Percentiles rank a stretch among this genome's conserved stretches.
Evolutionary conservation across 23 tunicate species (phyloP).

Genomic region (Diplosoma virens): DNA sequence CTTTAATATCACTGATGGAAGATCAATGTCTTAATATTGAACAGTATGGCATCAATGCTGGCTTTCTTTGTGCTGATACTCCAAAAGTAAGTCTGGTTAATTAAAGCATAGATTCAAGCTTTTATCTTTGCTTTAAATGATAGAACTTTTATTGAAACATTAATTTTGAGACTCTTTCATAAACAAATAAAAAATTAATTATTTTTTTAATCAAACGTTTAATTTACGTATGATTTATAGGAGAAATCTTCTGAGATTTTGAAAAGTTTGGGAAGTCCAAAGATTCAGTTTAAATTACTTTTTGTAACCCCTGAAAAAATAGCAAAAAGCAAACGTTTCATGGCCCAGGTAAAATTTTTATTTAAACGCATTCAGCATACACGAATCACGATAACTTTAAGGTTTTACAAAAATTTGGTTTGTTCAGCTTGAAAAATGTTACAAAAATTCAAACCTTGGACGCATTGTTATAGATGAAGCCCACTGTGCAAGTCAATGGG

Average conservation of each 20-base stretch:
- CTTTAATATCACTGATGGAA: slow-evolving; percentile 75
- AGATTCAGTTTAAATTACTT: slow-evolving; percentile 42
- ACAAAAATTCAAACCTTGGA: slow-evolving; percentile 51
- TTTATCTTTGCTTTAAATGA: no score
- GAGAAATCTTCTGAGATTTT: slow-evolving; percentile 22
- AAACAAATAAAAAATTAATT: no score
- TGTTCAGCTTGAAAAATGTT: slow-evolving; percentile 73
- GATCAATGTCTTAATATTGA: slow-evolving; percentile 59
- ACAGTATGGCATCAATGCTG: slow-evolving; percentile 45
- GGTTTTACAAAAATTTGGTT: neutral
- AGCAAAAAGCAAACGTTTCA: slow-evolving; percentile 58
- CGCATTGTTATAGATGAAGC: slow-evolving; percentile 93
- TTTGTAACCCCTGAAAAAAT: slow-evolving; percentile 81
- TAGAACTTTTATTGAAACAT: no score
- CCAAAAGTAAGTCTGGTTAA: slow-evolving; percentile 38
- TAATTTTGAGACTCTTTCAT: no score
- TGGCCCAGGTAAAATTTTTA: slow-evolving; percentile 44
- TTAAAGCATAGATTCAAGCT: no score
- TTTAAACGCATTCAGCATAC: neutral
- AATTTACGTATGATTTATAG: no score
- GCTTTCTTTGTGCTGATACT: slow-evolving; percentile 36
- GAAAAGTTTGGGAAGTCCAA: slow-evolving; percentile 13
- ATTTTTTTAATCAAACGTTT: no score
- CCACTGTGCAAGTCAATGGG: slow-evolving; percentile 95
- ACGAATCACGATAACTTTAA: neutral